These are phyloP conservation scores for Lordiphosa fenestrarum DNA, from an alignment of 2,888 invertebrate genomes.

Conservation along the genomic window DNA sequence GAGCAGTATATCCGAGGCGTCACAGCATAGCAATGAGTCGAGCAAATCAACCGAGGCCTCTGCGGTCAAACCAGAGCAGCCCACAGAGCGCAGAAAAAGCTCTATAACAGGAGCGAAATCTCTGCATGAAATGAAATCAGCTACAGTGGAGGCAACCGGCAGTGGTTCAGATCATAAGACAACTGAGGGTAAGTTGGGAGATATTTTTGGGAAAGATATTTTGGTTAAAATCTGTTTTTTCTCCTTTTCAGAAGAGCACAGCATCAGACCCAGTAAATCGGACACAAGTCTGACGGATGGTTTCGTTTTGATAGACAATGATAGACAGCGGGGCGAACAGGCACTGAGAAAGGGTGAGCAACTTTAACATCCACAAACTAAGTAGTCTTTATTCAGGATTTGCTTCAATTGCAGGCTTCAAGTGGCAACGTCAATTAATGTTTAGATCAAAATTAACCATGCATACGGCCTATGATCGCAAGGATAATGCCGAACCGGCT, in stretches of 20 bases:
- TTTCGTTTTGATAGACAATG: constrained; percentile 88
- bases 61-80: constrained; percentile 15
- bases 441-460: constrained; percentile 97
- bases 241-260: constrained; percentile 80
- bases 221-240: background rate
- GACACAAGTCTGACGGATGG: constrained; percentile 95
- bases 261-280: constrained; percentile 92
- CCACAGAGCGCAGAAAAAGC: constrained; percentile 73
- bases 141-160: constrained; percentile 74
- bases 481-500: constrained; percentile 98
- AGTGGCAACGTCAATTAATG: constrained; percentile 95
- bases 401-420: constrained; percentile 83
- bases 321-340: constrained; percentile 77
- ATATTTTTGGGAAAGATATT: background rate
- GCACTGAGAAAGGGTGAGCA: constrained; percentile 77
- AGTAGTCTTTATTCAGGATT: background rate
- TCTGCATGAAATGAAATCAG: constrained; percentile 80
- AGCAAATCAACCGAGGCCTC: constrained; percentile 84
- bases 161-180: constrained; percentile 53
- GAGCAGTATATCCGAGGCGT: constrained; percentile 91
- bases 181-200: constrained; percentile 48
- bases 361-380: background rate
- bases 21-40: constrained; percentile 87
- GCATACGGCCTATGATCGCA: constrained; percentile 98
- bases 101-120: constrained; percentile 79